Evolutionary conservation across 23 tunicate genomes (phyloP).

Genomic region (Trididemnum clinides): DNA sequence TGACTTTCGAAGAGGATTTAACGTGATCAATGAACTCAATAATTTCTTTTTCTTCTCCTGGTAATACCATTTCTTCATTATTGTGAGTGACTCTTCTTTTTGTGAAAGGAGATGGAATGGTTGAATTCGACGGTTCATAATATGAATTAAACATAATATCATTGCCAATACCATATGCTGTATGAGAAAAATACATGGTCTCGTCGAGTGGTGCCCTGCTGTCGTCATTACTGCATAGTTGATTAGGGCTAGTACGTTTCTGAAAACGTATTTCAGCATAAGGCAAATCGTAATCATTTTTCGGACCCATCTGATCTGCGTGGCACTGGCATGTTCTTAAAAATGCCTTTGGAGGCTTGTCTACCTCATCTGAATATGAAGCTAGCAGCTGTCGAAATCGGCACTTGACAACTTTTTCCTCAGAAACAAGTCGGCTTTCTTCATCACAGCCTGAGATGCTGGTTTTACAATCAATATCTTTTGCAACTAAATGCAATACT

Average conservation of each 20-base stretch:
- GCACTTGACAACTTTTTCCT: neutral
- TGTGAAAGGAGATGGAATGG: slow-evolving; percentile 61
- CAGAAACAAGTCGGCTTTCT: neutral
- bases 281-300: slow-evolving; percentile 28
- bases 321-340: neutral
- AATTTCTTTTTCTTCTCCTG: slow-evolving; percentile 69
- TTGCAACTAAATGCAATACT: slow-evolving; percentile 2
- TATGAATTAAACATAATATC: slow-evolving; percentile 13
- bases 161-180: neutral
- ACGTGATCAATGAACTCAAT: slow-evolving; percentile 58
- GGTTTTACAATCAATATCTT: slow-evolving; percentile 6
- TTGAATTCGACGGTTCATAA: neutral
- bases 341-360: neutral
- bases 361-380: neutral
- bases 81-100: slow-evolving; percentile 46
- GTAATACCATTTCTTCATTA: slow-evolving; percentile 52
- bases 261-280: neutral
- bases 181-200: neutral
- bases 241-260: neutral
- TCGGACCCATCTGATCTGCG: neutral
- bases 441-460: neutral
- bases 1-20: slow-evolving; percentile 25
- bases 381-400: slow-evolving; percentile 3
- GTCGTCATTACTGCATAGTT: neutral
- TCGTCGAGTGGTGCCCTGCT: neutral